phyloP scores from a whole-genome alignment of 2,797 vertebrate genomes.

The Falco biarmicus region DNA sequence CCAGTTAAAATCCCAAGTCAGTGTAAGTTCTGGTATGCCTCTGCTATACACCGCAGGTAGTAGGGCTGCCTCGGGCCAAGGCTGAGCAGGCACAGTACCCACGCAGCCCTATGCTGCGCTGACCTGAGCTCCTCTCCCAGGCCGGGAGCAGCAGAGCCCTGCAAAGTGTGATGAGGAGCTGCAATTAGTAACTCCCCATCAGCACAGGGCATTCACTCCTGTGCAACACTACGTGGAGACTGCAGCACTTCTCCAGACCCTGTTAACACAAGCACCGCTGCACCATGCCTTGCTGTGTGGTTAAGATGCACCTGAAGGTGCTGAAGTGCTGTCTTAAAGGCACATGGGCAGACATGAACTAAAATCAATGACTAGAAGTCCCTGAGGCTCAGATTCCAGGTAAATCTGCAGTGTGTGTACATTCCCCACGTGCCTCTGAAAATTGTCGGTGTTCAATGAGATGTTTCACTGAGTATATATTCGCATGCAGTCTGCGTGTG shows the following conservation, averaged over 20 bases:
- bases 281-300: rapidly evolving
- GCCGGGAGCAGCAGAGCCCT: background rate
- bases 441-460: background rate
- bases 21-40: background rate
- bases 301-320: background rate
- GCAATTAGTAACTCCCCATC: background rate
- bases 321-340: background rate
- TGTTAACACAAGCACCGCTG: background rate
- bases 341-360: rapidly evolving
- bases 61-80: background rate
- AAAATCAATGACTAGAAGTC: background rate
- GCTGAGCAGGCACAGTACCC: background rate
- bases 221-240: rapidly evolving
- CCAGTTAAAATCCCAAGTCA: background rate
- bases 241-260: background rate
- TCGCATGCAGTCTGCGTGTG: rapidly evolving
- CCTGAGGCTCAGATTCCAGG: background rate
- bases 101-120: rapidly evolving
- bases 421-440: background rate
- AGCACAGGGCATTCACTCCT: background rate
- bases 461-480: background rate
- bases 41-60: too few species aligned
- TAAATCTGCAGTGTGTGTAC: rapidly evolving
- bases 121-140: background rate
- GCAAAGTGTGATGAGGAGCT: background rate